Conservation (phyloP, 2,113 vertebrate species). For the Serinus canaria region DNA sequence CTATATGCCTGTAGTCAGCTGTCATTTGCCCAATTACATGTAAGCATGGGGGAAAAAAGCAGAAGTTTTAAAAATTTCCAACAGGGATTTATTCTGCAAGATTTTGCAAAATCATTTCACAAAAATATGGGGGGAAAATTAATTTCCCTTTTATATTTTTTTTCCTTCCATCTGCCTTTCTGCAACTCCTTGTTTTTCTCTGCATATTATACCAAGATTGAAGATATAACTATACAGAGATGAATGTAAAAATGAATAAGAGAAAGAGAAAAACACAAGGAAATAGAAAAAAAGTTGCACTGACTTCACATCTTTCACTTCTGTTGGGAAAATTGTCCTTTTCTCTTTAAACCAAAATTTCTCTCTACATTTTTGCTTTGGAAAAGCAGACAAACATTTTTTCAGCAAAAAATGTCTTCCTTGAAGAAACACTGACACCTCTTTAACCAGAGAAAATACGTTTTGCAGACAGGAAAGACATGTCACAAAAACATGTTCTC, state of each 20-base stretch:
- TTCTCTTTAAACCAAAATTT: background rate
- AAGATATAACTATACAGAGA: background rate
- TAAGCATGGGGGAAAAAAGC: background rate
- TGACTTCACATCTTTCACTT: background rate
- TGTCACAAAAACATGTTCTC: slow-evolving; percentile 58
- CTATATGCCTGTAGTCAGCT: background rate
- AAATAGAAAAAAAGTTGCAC: background rate
- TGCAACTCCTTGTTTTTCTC: background rate
- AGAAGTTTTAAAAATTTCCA: background rate
- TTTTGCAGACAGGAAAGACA: slow-evolving; percentile 50
- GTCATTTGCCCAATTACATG: background rate
- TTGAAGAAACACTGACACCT: slow-evolving; percentile 24
- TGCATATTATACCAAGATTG: background rate
- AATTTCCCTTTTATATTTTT: background rate
- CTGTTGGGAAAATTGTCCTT: background rate
- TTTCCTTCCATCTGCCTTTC: background rate
- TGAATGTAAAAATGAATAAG: background rate
- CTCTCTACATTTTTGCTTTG: background rate
- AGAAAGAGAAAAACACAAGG: background rate
- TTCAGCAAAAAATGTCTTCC: slow-evolving; percentile 21
- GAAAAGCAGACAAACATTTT: background rate
- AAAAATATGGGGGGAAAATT: background rate
- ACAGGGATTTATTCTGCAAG: background rate
- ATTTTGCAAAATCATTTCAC: background rate
- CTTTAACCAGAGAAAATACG: slow-evolving; percentile 46